phyloP scores from a whole-genome alignment of 2,113 vertebrate species.

The Solenodon paradoxus region DNA sequence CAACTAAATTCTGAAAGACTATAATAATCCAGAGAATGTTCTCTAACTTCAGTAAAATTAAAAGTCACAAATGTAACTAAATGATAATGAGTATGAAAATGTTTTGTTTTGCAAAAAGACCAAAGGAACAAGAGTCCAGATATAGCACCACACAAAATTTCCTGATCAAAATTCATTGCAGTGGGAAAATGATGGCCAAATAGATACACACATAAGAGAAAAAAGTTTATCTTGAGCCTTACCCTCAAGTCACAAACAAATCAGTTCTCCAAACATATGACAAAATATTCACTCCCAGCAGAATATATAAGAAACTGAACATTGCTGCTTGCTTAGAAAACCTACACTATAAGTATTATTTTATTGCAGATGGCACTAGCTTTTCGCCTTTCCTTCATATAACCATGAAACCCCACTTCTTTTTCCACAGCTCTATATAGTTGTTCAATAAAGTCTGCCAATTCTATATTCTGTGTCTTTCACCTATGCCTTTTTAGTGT shows the following conservation, averaged over 20 bases:
- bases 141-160: too few relatives aligned
- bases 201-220: too few relatives aligned
- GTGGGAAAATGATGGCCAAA: too few relatives aligned
- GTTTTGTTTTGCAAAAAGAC: too few relatives aligned
- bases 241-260: neutral
- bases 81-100: neutral
- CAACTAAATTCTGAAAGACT: neutral
- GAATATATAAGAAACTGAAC: too few relatives aligned
- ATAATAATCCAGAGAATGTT: neutral
- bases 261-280: neutral
- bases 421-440: neutral
- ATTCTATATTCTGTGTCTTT: neutral
- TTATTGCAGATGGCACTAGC: neutral
- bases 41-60: neutral
- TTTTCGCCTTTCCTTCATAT: neutral
- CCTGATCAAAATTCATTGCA: too few relatives aligned
- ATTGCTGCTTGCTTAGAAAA: neutral
- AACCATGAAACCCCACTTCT: neutral
- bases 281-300: neutral
- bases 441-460: neutral
- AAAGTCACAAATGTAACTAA: neutral
- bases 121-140: too few relatives aligned
- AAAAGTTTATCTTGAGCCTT: too few relatives aligned
- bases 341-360: neutral
- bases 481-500: neutral